Percentiles rank a stretch among this genome's conserved stretches.
These are phyloP conservation scores for Corythaixoides concolor DNA, from an alignment of 2,113 vertebrate genomes.

Conservation along the genomic window DNA sequence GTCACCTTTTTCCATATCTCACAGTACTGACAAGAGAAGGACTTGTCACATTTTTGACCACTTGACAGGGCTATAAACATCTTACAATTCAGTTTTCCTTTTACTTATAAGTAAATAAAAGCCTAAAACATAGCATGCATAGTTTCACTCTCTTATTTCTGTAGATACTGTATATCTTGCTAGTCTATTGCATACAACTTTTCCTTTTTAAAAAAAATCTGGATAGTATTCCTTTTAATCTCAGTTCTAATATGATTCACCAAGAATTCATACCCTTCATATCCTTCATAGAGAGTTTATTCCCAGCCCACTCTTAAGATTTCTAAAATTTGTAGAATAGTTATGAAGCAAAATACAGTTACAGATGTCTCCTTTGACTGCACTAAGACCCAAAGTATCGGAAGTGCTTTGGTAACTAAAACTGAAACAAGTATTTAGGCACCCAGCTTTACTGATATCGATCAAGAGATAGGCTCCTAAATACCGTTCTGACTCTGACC, in stretches of 20 bases:
- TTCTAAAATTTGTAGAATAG: background rate
- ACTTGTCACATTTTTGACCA: background rate
- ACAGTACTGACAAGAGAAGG: background rate
- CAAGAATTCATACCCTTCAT: background rate
- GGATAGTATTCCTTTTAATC: background rate
- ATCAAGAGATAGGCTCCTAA: background rate
- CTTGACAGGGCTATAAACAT: background rate
- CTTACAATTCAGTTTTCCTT: background rate
- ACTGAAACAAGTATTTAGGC: background rate
- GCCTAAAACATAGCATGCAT: background rate
- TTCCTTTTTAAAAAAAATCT: background rate
- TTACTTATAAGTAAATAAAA: background rate
- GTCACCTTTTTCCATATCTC: background rate
- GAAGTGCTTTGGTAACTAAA: background rate
- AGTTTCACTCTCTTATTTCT: background rate
- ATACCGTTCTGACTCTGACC: background rate
- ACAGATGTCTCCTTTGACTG: background rate
- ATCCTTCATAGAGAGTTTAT: background rate
- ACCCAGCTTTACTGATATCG: background rate
- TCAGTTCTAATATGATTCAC: background rate
- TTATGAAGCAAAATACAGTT: background rate
- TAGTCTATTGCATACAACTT: background rate
- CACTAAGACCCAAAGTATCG: background rate
- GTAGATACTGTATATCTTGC: background rate
- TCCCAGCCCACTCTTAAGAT: background rate